phyloP scores from a whole-genome alignment of 2,797 vertebrate species.

The Trematomus bernacchii region DNA sequence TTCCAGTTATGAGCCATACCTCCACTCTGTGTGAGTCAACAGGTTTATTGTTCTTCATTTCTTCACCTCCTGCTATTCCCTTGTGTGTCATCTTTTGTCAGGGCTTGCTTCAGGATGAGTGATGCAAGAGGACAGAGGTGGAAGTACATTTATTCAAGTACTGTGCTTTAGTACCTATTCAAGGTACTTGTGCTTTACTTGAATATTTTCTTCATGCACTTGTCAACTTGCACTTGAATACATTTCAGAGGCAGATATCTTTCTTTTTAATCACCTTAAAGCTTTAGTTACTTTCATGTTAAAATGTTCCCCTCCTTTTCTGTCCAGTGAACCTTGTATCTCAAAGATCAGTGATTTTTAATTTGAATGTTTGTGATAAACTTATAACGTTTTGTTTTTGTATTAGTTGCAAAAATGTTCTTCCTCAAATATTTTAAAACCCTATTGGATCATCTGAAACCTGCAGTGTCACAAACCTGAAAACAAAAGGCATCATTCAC shows the following conservation, averaged over 20 bases:
- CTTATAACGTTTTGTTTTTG: too few relatives aligned
- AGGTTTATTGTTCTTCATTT: conserved; percentile 32
- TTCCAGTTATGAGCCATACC: conserved; percentile 44
- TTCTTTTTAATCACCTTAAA: background rate
- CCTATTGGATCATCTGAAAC: background rate
- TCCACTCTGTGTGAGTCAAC: conserved; percentile 30
- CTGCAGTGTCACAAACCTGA: background rate
- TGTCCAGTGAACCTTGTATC: too few relatives aligned
- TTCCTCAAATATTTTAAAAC: background rate
- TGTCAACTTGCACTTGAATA: background rate
- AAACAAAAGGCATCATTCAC: background rate
- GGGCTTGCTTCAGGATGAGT: conserved; percentile 28
- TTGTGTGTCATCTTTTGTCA: conserved; percentile 9
- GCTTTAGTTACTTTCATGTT: too few relatives aligned
- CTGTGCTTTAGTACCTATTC: too few relatives aligned
- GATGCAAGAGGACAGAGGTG: conserved; percentile 7
- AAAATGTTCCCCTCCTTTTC: too few relatives aligned
- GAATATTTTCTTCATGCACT: background rate
- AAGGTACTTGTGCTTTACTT: too few relatives aligned
- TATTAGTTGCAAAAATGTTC: background rate
- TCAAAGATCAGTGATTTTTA: too few relatives aligned
- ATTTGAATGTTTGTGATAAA: too few relatives aligned
- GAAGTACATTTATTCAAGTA: background rate
- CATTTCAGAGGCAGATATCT: background rate
- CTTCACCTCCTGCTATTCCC: conserved; percentile 11